These are phyloP conservation scores for Bombylius discolor DNA, from an alignment of 2,888 invertebrate genomes.

Conservation along the genomic window DNA sequence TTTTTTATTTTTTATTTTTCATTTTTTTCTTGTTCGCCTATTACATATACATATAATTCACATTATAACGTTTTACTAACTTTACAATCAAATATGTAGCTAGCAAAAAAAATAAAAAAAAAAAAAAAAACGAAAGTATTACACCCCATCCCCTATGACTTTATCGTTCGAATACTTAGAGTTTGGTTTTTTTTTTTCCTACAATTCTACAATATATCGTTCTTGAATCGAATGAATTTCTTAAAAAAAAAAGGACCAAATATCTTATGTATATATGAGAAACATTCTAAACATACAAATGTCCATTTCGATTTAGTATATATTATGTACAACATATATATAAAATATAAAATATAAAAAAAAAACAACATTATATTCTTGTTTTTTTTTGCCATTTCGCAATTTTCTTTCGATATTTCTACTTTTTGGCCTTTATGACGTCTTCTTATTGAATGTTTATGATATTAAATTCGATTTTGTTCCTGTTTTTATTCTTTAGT, in stretches of 20 bases:
- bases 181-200: too few species aligned
- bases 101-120: too few species aligned
- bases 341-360: not conserved
- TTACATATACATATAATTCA: too few species aligned
- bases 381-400: constrained; percentile 4
- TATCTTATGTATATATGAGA: not conserved
- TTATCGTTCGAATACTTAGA: too few species aligned
- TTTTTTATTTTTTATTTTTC: not conserved
- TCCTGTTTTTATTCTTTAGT: constrained; percentile 15
- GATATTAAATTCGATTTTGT: constrained; percentile 35
- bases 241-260: not conserved
- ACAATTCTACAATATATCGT: too few species aligned
- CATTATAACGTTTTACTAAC: too few species aligned
- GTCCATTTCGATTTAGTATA: constrained; percentile 14
- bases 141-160: too few species aligned
- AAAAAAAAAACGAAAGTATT: too few species aligned
- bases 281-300: constrained; percentile 10
- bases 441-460: constrained; percentile 37
- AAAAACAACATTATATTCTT: too few species aligned
- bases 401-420: constrained; percentile 12
- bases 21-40: not conserved
- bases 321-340: not conserved
- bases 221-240: not conserved
- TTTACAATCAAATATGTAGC: too few species aligned
- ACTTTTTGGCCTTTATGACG: constrained; percentile 16